A percentile compares a stretch with the other conserved stretches of the same genome.
These are phyloP conservation scores for Formica selysi DNA, from an alignment of 1,140 invertebrate species.

Conservation along the genomic window DNA sequence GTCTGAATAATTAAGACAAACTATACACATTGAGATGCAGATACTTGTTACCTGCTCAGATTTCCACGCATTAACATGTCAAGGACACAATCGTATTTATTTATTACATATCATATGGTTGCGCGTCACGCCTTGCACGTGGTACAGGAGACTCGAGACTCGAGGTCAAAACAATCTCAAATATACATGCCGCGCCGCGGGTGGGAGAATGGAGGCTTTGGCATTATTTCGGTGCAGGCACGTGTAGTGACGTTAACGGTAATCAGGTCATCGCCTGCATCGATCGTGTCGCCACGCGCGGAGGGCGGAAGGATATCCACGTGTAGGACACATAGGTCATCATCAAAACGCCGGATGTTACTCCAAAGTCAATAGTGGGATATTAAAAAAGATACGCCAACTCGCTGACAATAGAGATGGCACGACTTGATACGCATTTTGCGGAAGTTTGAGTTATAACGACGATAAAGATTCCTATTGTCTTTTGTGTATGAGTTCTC, in stretches of 20 bases:
- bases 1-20: conserved; percentile 24
- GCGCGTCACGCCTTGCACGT: conserved; percentile 48
- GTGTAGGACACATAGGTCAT: conserved; percentile 49
- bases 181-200: conserved; percentile 22
- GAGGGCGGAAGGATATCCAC: conserved; percentile 26
- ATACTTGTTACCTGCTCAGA: conserved; percentile 31
- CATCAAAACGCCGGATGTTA: conserved; percentile 46
- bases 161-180: conserved; percentile 60
- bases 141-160: conserved; percentile 38
- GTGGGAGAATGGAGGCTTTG: conserved; percentile 37
- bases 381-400: not conserved
- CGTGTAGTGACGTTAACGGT: conserved; percentile 68
- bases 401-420: not conserved
- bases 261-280: conserved; percentile 76
- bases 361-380: conserved; percentile 21
- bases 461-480: not conserved
- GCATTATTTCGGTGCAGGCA: conserved; percentile 75
- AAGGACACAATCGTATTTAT: conserved; percentile 55
- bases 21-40: conserved; percentile 15
- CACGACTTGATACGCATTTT: not conserved
- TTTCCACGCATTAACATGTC: conserved; percentile 44
- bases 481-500: not conserved
- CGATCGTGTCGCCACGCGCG: conserved; percentile 67
- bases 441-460: not conserved
- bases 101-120: conserved; percentile 25